Evolutionary conservation across 2,113 vertebrate genomes (phyloP), one percentile per base, ranked within the genome.

Genomic region (Recurvirostra avosetta): DNA sequence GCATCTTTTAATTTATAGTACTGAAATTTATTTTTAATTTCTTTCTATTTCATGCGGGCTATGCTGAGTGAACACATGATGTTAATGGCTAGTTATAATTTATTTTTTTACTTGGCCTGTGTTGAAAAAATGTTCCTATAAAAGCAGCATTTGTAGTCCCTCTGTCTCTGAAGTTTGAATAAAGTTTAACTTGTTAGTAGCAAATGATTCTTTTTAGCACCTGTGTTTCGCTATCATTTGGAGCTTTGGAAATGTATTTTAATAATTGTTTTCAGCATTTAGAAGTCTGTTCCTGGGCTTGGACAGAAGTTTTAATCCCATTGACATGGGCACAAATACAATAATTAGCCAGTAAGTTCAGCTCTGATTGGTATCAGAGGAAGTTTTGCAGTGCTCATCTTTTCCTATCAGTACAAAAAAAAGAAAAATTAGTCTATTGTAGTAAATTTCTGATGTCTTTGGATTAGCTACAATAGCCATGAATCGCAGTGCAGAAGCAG

Each of bases 31-130:
- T 81, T 81, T 96, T 86, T 94, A 62, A 92, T 91, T 97, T 93
- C 80, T 94, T 91, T 81, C 78, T 97, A 91, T 97, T 98, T 97
- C 97, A 97, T 96, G 97, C 98, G 98, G 98, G 98, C 98, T 98
- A 97, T 77, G 83, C 90, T 87, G 78, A 83, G 68, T 97, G 96
- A 96, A 75, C 95, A 87, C 78, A 86, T 30, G 67, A 85, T 86
- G 84, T 76, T 95, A 63, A 66, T 91, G 26, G 50, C 81, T 96
- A 82, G 71, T 90, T 94, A 75, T 40, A 9, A 14, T 85, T 89
- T 89, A 8, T 76, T 93, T 82, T 86, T 87, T 86, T 22, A 50
- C 47, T 85, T 87, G 43, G 67, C 43, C 79, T 91, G 45, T 61
- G 17, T 85, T 90, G 43, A 72, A 87, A 87, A 90, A 66, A 43